Percentiles rank a stretch among this genome's conserved stretches.
Evolutionary conservation across 2,113 vertebrate species (phyloP).

Genomic region (Aramus guarauna): DNA sequence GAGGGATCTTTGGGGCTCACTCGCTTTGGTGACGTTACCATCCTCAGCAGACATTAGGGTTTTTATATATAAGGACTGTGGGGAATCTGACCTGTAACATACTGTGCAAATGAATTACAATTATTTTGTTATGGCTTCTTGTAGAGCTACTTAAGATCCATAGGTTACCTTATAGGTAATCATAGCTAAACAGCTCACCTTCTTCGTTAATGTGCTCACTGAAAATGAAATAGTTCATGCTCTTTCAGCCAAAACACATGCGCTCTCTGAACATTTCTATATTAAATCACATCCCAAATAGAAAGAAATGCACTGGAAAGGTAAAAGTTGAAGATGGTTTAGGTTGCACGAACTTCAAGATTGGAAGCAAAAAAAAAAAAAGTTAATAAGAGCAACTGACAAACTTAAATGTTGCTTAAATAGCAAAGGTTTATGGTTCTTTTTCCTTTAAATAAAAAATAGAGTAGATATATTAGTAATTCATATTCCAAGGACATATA

Average conservation of each 20-base stretch:
- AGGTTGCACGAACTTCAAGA: neutral
- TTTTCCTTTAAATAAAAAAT: neutral
- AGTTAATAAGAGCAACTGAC: neutral
- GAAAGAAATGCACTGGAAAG: neutral
- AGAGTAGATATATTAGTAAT: neutral
- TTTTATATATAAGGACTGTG: neutral
- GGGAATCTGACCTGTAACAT: neutral
- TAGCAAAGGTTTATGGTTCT: neutral
- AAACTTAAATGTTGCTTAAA: neutral
- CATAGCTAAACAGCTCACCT: neutral
- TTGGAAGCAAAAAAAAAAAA: neutral
- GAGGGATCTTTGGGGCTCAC: neutral
- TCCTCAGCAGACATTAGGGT: neutral
- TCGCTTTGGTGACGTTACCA: neutral
- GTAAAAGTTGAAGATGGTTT: neutral
- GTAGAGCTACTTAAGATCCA: neutral
- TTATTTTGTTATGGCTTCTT: neutral
- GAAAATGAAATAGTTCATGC: neutral
- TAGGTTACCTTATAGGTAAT: neutral
- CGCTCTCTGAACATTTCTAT: accelerated
- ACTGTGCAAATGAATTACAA: neutral
- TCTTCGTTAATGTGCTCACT: neutral
- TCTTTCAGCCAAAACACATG: neutral
- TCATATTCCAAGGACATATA: neutral
- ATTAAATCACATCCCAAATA: neutral